Percentiles rank a stretch among this genome's conserved stretches.
Evolutionary conservation across 2,113 vertebrate species (phyloP).

Genomic region (Ploceus nigricollis): DNA sequence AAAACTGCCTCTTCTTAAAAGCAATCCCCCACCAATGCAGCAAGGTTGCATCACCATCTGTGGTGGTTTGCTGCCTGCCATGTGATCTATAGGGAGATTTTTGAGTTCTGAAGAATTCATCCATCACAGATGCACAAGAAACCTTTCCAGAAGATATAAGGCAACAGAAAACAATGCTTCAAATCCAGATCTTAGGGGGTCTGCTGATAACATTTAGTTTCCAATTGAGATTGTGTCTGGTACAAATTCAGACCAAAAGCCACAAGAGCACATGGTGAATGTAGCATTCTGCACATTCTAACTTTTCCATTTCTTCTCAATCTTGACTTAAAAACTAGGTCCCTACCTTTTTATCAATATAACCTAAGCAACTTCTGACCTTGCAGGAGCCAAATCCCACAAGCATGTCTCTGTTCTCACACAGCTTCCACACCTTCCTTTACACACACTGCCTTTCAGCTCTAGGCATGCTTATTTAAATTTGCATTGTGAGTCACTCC

Average conservation of each 20-base stretch:
- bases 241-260: neutral
- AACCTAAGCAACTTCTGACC: neutral
- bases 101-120: neutral
- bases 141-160: neutral
- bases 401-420: neutral
- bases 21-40: neutral
- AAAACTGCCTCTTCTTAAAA: neutral
- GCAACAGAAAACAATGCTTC: neutral
- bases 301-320: neutral
- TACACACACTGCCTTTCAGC: neutral
- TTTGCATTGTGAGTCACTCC: neutral
- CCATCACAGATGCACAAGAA: neutral
- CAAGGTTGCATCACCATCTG: neutral
- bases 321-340: neutral
- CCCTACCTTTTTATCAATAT: neutral
- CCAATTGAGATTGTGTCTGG: neutral
- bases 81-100: neutral
- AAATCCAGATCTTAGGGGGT: neutral
- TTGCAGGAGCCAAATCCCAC: neutral
- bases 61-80: neutral
- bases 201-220: neutral
- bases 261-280: neutral
- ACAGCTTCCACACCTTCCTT: neutral
- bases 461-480: neutral
- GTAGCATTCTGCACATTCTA: neutral